A percentile compares a stretch with the other conserved stretches of the same genome.
Conservation (phyloP, 2,888 invertebrate species). For the Dromius quadrimaculatus region DNA sequence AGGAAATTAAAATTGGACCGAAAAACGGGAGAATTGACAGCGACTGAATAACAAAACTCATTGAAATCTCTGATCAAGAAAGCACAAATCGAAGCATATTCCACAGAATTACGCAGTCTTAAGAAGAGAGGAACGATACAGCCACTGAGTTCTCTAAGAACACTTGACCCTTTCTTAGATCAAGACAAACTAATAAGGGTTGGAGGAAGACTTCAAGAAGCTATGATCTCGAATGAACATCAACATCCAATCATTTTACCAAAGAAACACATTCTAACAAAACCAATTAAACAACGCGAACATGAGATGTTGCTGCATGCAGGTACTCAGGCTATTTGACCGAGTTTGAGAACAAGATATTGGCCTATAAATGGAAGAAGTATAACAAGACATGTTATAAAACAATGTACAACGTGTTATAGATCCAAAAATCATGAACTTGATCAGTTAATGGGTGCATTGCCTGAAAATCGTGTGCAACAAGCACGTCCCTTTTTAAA, state of each 20-base stretch:
- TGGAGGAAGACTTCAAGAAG: neutral
- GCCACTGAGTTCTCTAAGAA: neutral
- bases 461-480: neutral
- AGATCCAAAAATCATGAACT: neutral
- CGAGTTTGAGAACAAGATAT: slow-evolving; percentile 35
- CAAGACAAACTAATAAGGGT: neutral
- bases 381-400: slow-evolving; percentile 35
- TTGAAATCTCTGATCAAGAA: neutral
- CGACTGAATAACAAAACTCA: neutral
- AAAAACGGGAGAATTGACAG: neutral
- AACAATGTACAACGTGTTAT: slow-evolving; percentile 46
- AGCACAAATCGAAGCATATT: neutral
- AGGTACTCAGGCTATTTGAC: slow-evolving; percentile 26
- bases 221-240: neutral
- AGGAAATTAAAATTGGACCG: neutral
- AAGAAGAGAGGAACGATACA: neutral
- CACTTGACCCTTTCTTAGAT: neutral
- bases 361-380: slow-evolving; percentile 53
- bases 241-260: neutral
- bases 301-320: slow-evolving; percentile 32
- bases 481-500: neutral
- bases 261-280: neutral
- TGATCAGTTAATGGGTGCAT: neutral
- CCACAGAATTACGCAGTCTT: neutral
- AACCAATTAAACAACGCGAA: neutral